phyloP scores from a whole-genome alignment of 2,113 vertebrate species.

The Varanus komodoensis region DNA sequence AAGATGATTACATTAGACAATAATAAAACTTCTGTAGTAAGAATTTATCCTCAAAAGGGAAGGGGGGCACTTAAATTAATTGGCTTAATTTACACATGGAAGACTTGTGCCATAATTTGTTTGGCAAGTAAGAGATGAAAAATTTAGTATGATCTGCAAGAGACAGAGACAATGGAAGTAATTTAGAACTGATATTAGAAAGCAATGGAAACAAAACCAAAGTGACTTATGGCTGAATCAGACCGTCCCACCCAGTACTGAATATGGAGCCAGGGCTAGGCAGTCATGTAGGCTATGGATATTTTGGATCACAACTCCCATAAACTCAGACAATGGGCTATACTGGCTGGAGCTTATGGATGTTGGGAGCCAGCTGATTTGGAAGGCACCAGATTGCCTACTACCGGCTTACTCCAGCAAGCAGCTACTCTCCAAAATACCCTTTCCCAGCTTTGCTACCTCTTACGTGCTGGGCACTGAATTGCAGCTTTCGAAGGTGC shows the following conservation, averaged over 20 bases:
- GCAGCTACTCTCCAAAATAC: not conserved
- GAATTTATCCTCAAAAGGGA: not conserved
- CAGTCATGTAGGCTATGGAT: no score
- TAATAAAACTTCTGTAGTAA: not conserved
- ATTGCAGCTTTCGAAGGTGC: no score
- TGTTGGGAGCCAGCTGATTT: not conserved
- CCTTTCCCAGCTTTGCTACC: not conserved
- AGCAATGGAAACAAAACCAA: not conserved
- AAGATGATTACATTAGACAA: not conserved
- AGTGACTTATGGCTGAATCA: not conserved
- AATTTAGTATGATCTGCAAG: not conserved
- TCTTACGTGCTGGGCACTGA: not conserved
- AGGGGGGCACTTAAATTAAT: not conserved
- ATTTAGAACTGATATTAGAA: not conserved
- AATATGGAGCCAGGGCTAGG: not conserved
- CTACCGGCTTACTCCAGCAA: not conserved
- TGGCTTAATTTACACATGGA: conserved; percentile 19
- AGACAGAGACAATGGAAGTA: not conserved
- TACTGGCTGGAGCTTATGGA: not conserved
- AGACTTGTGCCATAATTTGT: not conserved
- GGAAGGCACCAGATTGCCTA: not conserved
- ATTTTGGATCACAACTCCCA: no score
- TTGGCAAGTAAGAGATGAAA: not conserved
- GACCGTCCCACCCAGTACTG: no score
- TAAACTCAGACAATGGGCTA: no score